Percentiles rank a stretch among this genome's conserved stretches.
Conservation (phyloP, 2,113 vertebrate genomes). For the Phrynosoma platyrhinos region DNA sequence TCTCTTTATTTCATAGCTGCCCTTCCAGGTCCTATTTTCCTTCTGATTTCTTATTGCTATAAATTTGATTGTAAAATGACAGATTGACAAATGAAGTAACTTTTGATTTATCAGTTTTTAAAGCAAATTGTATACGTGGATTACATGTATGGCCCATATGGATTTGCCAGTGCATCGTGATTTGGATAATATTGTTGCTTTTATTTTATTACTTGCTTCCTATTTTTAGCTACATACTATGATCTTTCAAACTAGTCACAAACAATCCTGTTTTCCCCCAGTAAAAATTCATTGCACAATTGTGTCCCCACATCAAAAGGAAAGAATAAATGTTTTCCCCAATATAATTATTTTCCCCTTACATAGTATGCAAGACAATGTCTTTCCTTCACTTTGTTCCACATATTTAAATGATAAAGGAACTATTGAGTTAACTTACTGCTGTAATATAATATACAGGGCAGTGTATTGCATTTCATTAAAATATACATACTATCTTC, state of each 20-base stretch:
- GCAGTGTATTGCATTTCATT: slow-evolving; percentile 54
- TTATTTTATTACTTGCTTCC: not conserved
- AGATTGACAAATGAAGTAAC: no score
- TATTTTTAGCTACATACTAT: not conserved
- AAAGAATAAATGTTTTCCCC: not conserved
- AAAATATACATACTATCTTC: slow-evolving; percentile 60
- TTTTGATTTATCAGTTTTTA: not conserved
- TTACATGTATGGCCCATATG: not conserved
- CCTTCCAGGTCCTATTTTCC: no score
- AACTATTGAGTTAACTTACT: slow-evolving; percentile 32
- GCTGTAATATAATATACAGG: slow-evolving; percentile 50
- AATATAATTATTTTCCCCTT: not conserved
- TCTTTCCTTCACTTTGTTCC: not conserved
- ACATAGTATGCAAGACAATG: not conserved
- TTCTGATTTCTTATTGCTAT: no score
- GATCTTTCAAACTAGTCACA: not conserved
- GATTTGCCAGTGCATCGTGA: not conserved
- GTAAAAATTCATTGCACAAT: not conserved
- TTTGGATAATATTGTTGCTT: not conserved
- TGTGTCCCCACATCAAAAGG: not conserved
- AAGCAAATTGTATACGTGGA: not conserved
- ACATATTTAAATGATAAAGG: slow-evolving; percentile 16
- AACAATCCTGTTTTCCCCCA: not conserved
- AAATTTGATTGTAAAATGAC: not conserved
- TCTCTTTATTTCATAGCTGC: no score